A percentile compares a stretch with the other conserved stretches of the same genome.
phyloP scores from a whole-genome alignment of 2,797 vertebrate species.

The Pantherophis vulpinus region DNA sequence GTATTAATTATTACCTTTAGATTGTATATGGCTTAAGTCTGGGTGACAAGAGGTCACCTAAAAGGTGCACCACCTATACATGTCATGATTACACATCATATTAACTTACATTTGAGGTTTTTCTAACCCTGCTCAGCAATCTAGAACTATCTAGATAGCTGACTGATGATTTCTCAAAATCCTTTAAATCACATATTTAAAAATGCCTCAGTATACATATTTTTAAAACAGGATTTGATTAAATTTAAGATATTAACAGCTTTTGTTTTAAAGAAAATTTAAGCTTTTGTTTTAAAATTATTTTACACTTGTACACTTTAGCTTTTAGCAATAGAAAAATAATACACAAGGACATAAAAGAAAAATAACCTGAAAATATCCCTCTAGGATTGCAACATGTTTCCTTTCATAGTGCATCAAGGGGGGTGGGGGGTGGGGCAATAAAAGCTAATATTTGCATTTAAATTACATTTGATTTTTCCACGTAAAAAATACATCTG shows the following conservation, averaged over 20 bases:
- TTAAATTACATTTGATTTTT: slow-evolving; percentile 70
- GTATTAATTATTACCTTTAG: neutral
- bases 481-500: slow-evolving; percentile 62
- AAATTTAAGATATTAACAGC: neutral
- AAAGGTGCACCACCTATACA: neutral
- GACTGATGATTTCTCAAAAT: neutral
- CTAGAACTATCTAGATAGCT: neutral
- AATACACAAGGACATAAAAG: neutral
- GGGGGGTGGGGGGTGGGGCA: slow-evolving; percentile 42
- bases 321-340: neutral
- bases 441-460: slow-evolving; percentile 65
- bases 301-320: neutral
- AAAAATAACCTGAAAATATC: neutral
- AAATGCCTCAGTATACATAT: neutral
- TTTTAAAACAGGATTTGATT: neutral
- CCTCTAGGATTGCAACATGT: slow-evolving; percentile 46
- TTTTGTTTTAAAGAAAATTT: neutral
- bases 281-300: neutral
- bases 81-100: neutral
- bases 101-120: neutral
- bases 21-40: neutral
- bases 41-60: neutral
- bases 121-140: neutral
- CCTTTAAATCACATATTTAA: neutral
- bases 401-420: slow-evolving; percentile 66